These are phyloP conservation scores for Cheilosia scutellata DNA, from an alignment of 2,888 invertebrate species.

Conservation along the genomic window DNA sequence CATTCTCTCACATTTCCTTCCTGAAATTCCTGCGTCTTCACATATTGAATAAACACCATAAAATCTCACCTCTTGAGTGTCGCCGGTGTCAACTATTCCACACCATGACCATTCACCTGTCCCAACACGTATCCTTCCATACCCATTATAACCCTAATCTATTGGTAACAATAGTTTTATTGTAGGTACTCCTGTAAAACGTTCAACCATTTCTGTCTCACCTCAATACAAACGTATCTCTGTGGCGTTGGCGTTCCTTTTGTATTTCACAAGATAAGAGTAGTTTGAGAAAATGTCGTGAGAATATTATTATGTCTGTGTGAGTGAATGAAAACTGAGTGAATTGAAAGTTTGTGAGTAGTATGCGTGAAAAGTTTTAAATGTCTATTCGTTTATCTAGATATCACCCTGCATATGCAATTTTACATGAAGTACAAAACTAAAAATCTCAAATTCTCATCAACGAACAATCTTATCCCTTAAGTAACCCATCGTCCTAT, in stretches of 20 bases:
- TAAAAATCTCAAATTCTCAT: conserved; percentile 73
- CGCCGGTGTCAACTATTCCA: conserved; percentile 18
- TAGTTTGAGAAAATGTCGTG: background rate
- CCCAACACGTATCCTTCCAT: conserved; percentile 3
- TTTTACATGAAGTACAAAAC: conserved; percentile 74
- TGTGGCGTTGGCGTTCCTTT: background rate
- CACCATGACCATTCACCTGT: conserved; percentile 39
- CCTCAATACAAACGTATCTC: conserved; percentile 30
- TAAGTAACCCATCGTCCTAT: conserved; percentile 62
- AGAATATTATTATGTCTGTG: background rate
- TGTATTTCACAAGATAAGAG: background rate
- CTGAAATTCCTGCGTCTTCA: too few species aligned
- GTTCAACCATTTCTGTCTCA: conserved; percentile 26
- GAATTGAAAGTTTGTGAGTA: background rate
- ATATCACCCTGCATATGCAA: conserved; percentile 80
- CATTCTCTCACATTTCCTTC: too few species aligned
- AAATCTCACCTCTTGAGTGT: too few species aligned
- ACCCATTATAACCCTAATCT: conserved; percentile 6
- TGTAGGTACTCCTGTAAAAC: conserved; percentile 26
- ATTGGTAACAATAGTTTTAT: conserved; percentile 38
- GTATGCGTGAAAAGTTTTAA: conserved; percentile 47
- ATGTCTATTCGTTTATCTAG: conserved; percentile 81
- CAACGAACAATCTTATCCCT: conserved; percentile 67
- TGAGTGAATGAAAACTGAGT: conserved; percentile 26
- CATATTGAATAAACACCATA: too few species aligned